phyloP scores from a whole-genome alignment of 2,888 invertebrate genomes.

The Platycheirus albimanus region DNA sequence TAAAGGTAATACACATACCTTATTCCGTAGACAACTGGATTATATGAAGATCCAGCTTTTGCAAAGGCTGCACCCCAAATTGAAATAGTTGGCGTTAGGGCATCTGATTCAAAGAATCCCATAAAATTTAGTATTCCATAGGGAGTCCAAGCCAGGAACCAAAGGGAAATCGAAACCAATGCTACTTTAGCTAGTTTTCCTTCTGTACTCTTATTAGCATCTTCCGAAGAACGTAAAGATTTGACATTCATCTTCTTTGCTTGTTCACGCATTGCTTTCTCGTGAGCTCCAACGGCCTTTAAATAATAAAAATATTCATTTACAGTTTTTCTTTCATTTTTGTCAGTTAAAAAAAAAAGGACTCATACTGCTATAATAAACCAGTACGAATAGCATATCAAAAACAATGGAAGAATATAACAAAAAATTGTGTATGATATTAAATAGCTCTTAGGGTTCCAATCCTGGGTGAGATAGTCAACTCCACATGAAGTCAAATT shows the following conservation, averaged over 20 bases:
- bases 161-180: slow-evolving; percentile 85
- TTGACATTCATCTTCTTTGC: slow-evolving; percentile 86
- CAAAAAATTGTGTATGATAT: slow-evolving; percentile 83
- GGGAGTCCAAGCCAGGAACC: slow-evolving; percentile 89
- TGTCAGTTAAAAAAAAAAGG: not conserved
- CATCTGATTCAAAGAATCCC: slow-evolving; percentile 88
- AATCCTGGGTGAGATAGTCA: slow-evolving; percentile 83
- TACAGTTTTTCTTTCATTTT: not conserved
- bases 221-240: slow-evolving; percentile 83
- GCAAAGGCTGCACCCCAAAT: slow-evolving; percentile 87
- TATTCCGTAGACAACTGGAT: slow-evolving; percentile 85
- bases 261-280: slow-evolving; percentile 84
- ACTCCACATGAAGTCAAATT: slow-evolving; percentile 86
- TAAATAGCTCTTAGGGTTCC: slow-evolving; percentile 83
- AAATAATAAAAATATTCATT: slow-evolving; percentile 75
- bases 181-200: slow-evolving; percentile 85
- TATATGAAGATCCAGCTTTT: slow-evolving; percentile 84
- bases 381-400: slow-evolving; percentile 85
- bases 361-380: slow-evolving; percentile 84
- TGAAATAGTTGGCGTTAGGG: slow-evolving; percentile 89
- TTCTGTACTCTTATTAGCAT: slow-evolving; percentile 83
- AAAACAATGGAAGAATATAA: slow-evolving; percentile 83
- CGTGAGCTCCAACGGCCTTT: slow-evolving; percentile 84
- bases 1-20: too few relatives aligned
- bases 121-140: slow-evolving; percentile 91